Base-by-base conservation (phyloP, 2,797 vertebrate species). In the Falco naumanni region DNA sequence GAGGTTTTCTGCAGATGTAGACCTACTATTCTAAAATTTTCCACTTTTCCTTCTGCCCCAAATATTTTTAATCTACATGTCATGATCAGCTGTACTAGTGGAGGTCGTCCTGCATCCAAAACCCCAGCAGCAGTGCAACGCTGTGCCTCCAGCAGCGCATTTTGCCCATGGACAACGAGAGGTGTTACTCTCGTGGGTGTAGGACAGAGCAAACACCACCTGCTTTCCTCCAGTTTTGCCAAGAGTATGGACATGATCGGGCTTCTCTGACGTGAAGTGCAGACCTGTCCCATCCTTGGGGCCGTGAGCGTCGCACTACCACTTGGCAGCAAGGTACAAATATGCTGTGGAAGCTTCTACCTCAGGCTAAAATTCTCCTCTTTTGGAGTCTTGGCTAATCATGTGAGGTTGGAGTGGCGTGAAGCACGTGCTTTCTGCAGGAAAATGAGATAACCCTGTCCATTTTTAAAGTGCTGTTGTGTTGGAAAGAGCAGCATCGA, bases 371-470 rank as follows among this genome's bases (percentile, higher is more conserved):
- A 70, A 48, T 57, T 45, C 66, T 84, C 34, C 19, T 29, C 29
- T 39, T 59, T 57, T 28, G 20, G 28, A 17, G 26, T 78, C 34
- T 61, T 8, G 0, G 25, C 33, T 39, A 50, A 48, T 22, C 3
- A 5, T 0, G 0, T 0, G 16, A 86, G 37, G 25, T 63, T 0
- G 0, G 43, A 43, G 19, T 5, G 6, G 29, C 16, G 8, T 19
- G 47, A 69, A 79, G 20, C 34, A 10, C 7, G 2, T 0, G 5
- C 26, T 45, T 37, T 53, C 54, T 61, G 13, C 29, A 41, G 64
- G 54, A 69, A 20, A 54, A 41, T 33, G 41, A 26, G 48, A 11
- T 20, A 12, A 39, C 43, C 21, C 39, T 25, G 47, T 1, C 47
- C 21, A 1, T 29, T 80, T 80, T 80, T 19, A 26, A 61, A 74